phyloP scores from a whole-genome alignment of 2,888 invertebrate genomes.

The Limnephilus lunatus region DNA sequence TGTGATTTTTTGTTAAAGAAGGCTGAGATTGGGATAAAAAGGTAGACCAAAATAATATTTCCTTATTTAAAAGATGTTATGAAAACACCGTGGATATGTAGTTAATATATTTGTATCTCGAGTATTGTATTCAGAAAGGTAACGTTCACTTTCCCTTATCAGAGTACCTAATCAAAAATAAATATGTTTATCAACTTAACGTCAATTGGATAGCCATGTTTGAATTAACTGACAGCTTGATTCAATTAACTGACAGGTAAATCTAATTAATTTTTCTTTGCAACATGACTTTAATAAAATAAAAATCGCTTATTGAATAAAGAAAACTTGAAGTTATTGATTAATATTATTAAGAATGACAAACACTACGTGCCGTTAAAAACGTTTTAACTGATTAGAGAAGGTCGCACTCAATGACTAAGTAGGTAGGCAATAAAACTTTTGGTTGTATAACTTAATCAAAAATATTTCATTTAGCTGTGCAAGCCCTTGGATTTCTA shows the following conservation, averaged over 20 bases:
- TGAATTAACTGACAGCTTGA: background rate
- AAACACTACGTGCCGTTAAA: background rate
- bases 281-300: background rate
- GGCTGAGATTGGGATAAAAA: background rate
- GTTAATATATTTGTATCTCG: background rate
- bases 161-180: background rate
- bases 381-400: background rate
- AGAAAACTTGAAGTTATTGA: background rate
- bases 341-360: background rate
- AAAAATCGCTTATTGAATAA: background rate
- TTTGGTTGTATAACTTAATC: background rate
- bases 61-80: too few species aligned
- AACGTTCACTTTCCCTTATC: background rate
- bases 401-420: background rate
- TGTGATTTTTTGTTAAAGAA: background rate
- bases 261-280: background rate
- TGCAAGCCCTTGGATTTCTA: background rate
- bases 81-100: background rate
- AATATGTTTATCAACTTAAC: background rate
- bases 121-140: background rate
- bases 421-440: background rate
- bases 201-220: background rate
- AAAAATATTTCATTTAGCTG: background rate
- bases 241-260: background rate
- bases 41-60: background rate